Percentiles rank a stretch among this genome's conserved stretches.
phyloP scores from a whole-genome alignment of 1,140 invertebrate species.

The Tenebrio molitor region DNA sequence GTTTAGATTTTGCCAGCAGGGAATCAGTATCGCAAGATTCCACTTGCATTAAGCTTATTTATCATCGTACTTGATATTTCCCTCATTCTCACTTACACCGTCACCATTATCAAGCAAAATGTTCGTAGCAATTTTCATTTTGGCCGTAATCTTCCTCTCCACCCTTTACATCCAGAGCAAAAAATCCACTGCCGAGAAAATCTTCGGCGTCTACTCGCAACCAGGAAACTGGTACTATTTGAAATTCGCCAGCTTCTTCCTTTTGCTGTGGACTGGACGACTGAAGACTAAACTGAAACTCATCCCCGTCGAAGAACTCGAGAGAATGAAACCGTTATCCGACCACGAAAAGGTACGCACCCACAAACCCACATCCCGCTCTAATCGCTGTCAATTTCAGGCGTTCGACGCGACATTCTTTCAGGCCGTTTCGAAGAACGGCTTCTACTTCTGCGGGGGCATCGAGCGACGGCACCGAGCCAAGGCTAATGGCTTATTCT shows the following conservation, averaged over 20 bases:
- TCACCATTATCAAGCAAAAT: not conserved
- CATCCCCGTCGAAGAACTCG: conserved; percentile 68
- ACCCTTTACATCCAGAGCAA: conserved; percentile 20
- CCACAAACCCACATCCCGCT: too few relatives aligned
- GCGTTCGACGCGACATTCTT: conserved; percentile 76
- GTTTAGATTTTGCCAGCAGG: too few relatives aligned
- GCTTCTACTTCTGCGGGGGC: conserved; percentile 70
- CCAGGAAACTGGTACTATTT: conserved; percentile 75
- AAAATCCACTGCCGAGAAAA: conserved; percentile 65
- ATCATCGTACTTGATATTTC: not conserved
- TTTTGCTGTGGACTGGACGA: conserved; percentile 71
- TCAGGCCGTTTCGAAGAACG: conserved; percentile 68
- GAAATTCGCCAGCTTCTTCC: conserved; percentile 72
- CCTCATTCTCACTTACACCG: not conserved
- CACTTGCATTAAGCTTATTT: too few relatives aligned
- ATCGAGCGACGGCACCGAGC: conserved; percentile 70
- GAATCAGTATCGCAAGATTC: too few relatives aligned
- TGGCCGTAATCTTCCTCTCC: not conserved
- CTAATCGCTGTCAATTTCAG: conserved; percentile 63
- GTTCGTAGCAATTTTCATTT: too few relatives aligned
- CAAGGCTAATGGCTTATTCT: conserved; percentile 72
- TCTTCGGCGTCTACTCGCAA: conserved; percentile 73
- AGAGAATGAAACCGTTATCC: conserved; percentile 73
- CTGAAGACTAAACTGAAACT: conserved; percentile 62
- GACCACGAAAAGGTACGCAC: conserved; percentile 71